Conservation (phyloP, 2,888 invertebrate species). For the Meiosimyza decipiens region DNA sequence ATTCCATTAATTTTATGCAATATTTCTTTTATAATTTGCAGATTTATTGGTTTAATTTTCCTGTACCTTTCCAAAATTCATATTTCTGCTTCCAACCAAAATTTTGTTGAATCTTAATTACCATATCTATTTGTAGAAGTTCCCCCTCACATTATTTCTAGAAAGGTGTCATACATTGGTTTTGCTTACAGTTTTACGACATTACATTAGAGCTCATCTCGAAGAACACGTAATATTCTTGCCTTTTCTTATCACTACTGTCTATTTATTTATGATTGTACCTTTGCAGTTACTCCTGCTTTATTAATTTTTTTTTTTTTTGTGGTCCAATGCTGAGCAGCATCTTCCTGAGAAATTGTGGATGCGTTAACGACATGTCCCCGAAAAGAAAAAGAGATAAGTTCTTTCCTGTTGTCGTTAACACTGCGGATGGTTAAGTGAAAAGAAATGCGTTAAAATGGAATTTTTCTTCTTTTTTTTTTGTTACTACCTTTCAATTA, state of each 20-base stretch:
- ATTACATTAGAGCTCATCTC: conserved; percentile 7
- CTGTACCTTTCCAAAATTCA: no score
- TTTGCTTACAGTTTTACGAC: conserved; percentile 31
- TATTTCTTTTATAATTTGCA: no score
- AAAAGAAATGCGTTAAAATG: conserved; percentile 26
- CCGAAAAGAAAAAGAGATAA: no score
- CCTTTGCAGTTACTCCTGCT: background rate
- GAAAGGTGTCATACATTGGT: no score
- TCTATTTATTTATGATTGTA: conserved; percentile 26
- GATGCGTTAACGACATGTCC: background rate
- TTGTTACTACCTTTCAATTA: conserved; percentile 1
- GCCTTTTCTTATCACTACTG: conserved; percentile 25
- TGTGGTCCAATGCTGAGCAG: background rate
- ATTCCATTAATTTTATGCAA: no score
- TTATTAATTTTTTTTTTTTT: conserved; percentile 1
- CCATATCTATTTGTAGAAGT: no score
- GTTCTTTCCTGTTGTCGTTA: no score
- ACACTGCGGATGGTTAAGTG: conserved; percentile 20
- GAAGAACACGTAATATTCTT: conserved; percentile 21
- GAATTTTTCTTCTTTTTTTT: background rate
- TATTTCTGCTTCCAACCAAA: no score
- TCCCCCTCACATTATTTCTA: no score
- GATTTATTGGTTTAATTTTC: no score
- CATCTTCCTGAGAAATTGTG: conserved; percentile 10
- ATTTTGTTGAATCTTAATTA: no score